Percentiles rank a stretch among this genome's conserved stretches.
Conservation (phyloP, 2,888 invertebrate species). For the Elysia crispata region DNA sequence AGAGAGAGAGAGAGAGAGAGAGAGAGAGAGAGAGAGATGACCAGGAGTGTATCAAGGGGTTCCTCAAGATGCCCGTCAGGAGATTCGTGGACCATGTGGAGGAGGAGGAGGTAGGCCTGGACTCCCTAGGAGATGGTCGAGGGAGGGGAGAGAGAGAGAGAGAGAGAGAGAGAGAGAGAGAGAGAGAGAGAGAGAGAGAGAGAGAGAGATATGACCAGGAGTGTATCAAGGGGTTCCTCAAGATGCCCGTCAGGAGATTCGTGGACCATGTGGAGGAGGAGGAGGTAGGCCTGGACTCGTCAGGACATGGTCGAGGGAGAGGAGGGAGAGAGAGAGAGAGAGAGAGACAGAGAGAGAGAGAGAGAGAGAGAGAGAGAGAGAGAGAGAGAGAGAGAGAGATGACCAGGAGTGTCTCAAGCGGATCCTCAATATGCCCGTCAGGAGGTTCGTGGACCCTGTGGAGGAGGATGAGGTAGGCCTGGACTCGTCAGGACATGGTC, state of each 20-base stretch:
- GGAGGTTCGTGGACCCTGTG: neutral
- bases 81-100: neutral
- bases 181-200: no score
- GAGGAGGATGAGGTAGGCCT: neutral
- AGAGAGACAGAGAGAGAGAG: neutral
- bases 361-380: constrained; percentile 13
- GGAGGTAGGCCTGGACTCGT: no score
- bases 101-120: neutral
- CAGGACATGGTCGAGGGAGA: no score
- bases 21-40: constrained; percentile 62
- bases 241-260: no score
- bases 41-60: constrained; percentile 79
- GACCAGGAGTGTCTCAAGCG: constrained; percentile 79
- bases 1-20: constrained; percentile 15
- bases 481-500: no score
- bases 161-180: no score
- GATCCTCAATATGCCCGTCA: constrained; percentile 78
- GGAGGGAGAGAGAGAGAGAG: no score
- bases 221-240: no score
- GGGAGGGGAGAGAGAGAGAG: no score
- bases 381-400: constrained; percentile 67
- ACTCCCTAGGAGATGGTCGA: no score
- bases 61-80: constrained; percentile 78
- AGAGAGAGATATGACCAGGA: no score
- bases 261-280: no score